Percentiles rank a stretch among this genome's conserved stretches.
Evolutionary conservation across 2,888 invertebrate genomes (phyloP).

Genomic region (Caenorhabditis macrosperma): DNA sequence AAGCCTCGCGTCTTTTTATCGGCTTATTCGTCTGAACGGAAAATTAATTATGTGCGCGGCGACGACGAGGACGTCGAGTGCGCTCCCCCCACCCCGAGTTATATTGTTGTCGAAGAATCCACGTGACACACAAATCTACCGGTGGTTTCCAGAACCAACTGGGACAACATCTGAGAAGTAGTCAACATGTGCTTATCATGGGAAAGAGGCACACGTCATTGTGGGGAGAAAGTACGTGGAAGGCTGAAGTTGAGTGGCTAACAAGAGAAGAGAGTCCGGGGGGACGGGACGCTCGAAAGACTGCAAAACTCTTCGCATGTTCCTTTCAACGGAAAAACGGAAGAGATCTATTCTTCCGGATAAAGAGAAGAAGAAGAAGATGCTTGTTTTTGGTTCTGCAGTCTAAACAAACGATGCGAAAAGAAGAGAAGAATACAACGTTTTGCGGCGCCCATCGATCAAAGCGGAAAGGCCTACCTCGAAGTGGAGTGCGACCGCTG

Average conservation of each 20-base stretch:
- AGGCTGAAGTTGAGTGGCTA: neutral
- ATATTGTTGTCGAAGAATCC: neutral
- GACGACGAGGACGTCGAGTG: neutral
- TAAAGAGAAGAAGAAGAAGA: neutral
- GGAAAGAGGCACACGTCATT: conserved; percentile 19
- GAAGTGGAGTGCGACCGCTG: conserved; percentile 45
- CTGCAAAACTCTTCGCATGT: no score
- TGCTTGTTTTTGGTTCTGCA: neutral
- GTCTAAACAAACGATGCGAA: neutral
- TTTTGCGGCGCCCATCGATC: neutral
- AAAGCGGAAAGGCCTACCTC: conserved; percentile 26
- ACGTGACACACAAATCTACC: neutral
- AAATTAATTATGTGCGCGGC: neutral
- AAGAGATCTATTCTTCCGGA: neutral
- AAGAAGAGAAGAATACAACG: no score
- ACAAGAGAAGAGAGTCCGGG: neutral
- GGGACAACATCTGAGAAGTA: no score
- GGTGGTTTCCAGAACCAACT: neutral
- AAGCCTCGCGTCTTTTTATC: neutral
- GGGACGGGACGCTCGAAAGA: no score
- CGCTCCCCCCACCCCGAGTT: neutral
- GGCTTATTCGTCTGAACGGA: neutral
- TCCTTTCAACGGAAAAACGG: neutral
- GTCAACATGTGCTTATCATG: conserved; percentile 26
- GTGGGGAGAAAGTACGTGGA: neutral